Evolutionary conservation across 2,888 invertebrate species (phyloP), one percentile per base, ranked within the genome.

Genomic region (Hymenopus coronatus): DNA sequence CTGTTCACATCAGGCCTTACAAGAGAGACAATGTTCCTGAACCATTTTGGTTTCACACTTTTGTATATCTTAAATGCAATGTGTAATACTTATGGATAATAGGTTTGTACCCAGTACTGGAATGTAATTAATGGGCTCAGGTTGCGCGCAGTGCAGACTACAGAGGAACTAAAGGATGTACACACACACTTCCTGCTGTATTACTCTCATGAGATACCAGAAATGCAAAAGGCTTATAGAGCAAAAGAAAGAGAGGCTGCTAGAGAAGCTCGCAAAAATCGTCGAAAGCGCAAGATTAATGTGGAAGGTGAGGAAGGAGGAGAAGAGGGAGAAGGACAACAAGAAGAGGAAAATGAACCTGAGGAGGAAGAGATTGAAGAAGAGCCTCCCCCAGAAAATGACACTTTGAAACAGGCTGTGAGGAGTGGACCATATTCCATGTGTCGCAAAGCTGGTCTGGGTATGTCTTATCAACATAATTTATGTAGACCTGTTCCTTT

Each of bases 141-240:
- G 87, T 93, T 98, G 90, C 95, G 95, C 91, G 95, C 94, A 88
- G 97, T 97, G 0, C 97, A 98, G 92, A 97, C 97, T 0, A 95
- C 97, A 15, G 99, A 99, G 92, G 99, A 99, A 92, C 93, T 99
- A 0, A 97, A 97, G 90, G 99, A 99, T 92, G 97, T 98, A 2
- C 98, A 98, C 93, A 96, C 97, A 91, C 98, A 99, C 92, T 99
- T 99, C 93, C 95, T 98, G 91, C 94, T 99, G 28, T 98, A 99
- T 93, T 99, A 99, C 92, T 97, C 97, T 0, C 96, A 96, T 88
- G 97, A 98, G 88, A 94, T 98, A 90, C 96, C 97, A 0, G 95
- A 95, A 88, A 97, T 98, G 98, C 97, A 97, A 92, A 96, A 96
- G 88, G 94, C 96, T 20, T 95, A 96, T 92, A 94, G 95, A 0